Base-by-base conservation (phyloP, 2,888 invertebrate species). In the Luperina testacea region DNA sequence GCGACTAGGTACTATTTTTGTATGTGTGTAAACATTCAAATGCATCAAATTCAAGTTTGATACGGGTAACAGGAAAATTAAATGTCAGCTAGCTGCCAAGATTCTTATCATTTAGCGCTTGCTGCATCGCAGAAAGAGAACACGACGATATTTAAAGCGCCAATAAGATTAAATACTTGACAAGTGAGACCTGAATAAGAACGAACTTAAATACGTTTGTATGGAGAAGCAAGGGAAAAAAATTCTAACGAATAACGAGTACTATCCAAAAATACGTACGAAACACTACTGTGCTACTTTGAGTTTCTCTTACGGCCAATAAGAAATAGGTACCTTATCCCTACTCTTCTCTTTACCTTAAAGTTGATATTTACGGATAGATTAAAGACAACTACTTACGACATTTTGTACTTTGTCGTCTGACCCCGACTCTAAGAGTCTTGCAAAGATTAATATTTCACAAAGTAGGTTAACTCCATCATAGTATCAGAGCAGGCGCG, bases 51-150 rank as follows among this genome's bases (percentile, higher is more conserved):
- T 64, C 51, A 82, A 72, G 38, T 72, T 59, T 20, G 53, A 53
- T 72, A 38, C 64, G 59, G 9, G 27, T 70, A 69, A 32, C 63
- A 72, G 64, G 68, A 84, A 84, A 80, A 48, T 27, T 42, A 72
- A 64, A 42, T 45, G 71, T 74, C 71, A 73, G 42, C 32, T 74
- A 20, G 63, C 27, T 82, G 75, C 80, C 85, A 80, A 80, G 85
- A 75, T 80, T 72, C 59, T 80, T 69, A 84, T 80, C 64, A 53
- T 53, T 84, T 68, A 74, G 32, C 71, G 63, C 63, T 79, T 42
- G 51, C 45, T 61, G 69, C 69, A 71, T 74, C 51, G 15, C 24
- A 72, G 42, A 42, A 59, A 73, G 70, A 78, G 57, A 81, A 73
- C 24, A 53, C 42, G n/a, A 32, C 9, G 59, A 78, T 78, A 32